Evolutionary conservation across 1,140 invertebrate species (phyloP), one percentile per base, ranked within the genome.

Genomic region (Drosophila oshimai): DNA sequence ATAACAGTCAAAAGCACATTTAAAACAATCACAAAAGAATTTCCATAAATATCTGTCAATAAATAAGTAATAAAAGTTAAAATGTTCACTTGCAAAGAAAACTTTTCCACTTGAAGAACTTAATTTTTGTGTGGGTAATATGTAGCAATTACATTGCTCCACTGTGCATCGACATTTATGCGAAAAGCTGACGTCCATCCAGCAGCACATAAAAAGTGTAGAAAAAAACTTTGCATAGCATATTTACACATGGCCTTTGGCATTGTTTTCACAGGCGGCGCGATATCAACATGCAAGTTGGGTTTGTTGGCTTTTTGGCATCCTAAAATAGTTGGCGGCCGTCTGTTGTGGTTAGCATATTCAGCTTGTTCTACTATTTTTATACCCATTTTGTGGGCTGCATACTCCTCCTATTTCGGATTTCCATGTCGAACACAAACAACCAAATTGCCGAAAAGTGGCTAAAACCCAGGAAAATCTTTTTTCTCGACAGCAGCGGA

Each of bases 161-260:
- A 65, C 61, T 64, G 58, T 64, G 61, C 51, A 70, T 70, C 42
- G 65, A 70, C 67, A 70, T 70, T 57, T 70, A 70, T 70, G 67
- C 42, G 12, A 47, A 50, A 69, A 57, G 34, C 65, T 47, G 28
- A 58, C 53, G 36, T 70, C 36, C 36, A 70, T 41, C 62, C 55
- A 22, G 12, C n/a, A 20, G 42, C 24, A 31, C 4, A 51, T 55
- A 45, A 55, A 50, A 62, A 20, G 13, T 13, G 7, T 18, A 60
- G 34, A 47, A 50, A 76, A 57, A 81, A 76, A 81, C 57, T 54
- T 70, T 74, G 58, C 70, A 83, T 74, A 70, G 80, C 79, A 79
- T 83, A 83, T 83, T 83, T 83, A 71, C 80, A 83, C 80, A 86
- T 74, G 64, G 79, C 80, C 80, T 83, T 83, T 83, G 80, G 79